Evolutionary conservation across 2,113 vertebrate species (phyloP), one percentile per base, ranked within the genome.

Genomic region (Dipodomys merriami): DNA sequence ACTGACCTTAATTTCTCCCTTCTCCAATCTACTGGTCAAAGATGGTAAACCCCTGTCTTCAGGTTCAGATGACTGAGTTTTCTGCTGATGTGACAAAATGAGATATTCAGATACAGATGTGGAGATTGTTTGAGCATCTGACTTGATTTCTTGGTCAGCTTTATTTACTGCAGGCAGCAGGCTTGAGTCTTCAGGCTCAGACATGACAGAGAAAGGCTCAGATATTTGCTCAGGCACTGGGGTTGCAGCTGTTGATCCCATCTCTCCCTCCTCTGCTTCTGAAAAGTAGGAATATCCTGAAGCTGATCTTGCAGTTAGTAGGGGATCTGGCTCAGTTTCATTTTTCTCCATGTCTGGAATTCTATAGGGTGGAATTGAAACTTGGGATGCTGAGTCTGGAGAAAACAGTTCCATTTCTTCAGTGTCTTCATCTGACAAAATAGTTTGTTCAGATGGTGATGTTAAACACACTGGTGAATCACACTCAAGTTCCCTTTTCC

Each of bases 351-450:
- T 73, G 71, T 94, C 95, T 92, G 87, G 23, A 29, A 81, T 78
- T 92, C 46, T 95, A 9, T 95, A 97, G 6, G 96, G 87, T 68
- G 96, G 83, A 79, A 92, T 57, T 79, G 96, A 90, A 94, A 96
- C 79, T 90, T 97, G 95, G 46, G 96, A 96, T 25, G 94, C 94
- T 1, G 8, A 95, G 88, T 97, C 92, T 85, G 97, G 96, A 68
- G 97, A 98, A 84, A 97, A 98, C 84, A 91, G 95, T 15, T 88
- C 84, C 67, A 7, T 8, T 44, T 96, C 95, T 81, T 98, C 96
- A 33, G 79, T 91, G 76, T 96, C 96, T 88, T 73, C 96, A 97
- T 97, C 97, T 67, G 96, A 93, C 86, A 96, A 96, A 97, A 95
- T 16, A 72, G 92, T 83, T 49, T 84, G 94, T 78, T 97, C 96